Evolutionary conservation across 2,888 invertebrate species (phyloP).

Genomic region (Tuta absoluta): DNA sequence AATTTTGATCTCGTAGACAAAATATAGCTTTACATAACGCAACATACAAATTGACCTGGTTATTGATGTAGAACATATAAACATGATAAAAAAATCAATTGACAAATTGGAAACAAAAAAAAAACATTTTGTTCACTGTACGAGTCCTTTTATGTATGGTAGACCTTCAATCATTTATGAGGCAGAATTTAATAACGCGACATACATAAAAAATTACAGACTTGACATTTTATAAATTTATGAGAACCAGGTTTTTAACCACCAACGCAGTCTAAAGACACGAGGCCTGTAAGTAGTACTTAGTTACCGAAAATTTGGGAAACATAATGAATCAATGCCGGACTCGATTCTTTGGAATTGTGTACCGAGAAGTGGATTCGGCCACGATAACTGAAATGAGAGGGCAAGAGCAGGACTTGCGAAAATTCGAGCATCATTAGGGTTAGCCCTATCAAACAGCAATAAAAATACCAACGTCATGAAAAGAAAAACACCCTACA

Average conservation of each 20-base stretch:
- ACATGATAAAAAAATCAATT: conserved; percentile 7
- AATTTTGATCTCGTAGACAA: not conserved
- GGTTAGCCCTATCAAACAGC: no score
- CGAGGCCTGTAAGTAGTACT: conserved; percentile 20
- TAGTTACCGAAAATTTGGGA: conserved; percentile 36
- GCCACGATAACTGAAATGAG: conserved; percentile 59
- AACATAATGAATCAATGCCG: conserved; percentile 55
- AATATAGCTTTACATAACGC: not conserved
- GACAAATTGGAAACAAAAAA: conserved; percentile 9
- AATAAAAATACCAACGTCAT: no score
- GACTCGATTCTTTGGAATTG: conserved; percentile 59
- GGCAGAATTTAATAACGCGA: conserved; percentile 19
- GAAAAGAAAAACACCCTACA: no score
- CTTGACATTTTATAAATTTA: conserved; percentile 19
- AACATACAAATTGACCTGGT: not conserved
- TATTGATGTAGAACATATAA: not conserved
- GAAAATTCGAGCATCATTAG: conserved; percentile 57
- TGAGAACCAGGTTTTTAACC: conserved; percentile 12
- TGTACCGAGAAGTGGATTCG: conserved; percentile 65
- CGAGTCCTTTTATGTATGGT: conserved; percentile 45
- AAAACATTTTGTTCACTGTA: conserved; percentile 32
- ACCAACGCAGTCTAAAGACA: conserved; percentile 11
- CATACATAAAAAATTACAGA: conserved; percentile 14
- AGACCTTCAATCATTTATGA: conserved; percentile 24
- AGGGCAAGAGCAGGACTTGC: conserved; percentile 58